Base-by-base conservation (phyloP, 2,888 invertebrate species). In the Notodonta dromedarius region DNA sequence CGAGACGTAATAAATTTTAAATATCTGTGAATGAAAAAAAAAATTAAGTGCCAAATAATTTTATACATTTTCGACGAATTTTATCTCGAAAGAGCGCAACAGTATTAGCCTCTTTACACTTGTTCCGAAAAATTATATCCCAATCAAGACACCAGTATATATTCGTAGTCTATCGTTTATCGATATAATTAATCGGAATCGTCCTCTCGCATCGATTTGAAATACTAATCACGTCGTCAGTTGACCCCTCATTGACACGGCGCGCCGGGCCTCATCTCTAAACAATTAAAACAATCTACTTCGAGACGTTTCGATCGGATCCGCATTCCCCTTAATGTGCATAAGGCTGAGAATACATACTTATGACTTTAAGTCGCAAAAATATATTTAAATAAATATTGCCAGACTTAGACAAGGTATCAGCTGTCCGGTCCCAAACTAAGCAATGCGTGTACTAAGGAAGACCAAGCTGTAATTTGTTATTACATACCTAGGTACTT, bases 261-360 rank as follows among this genome's bases (percentile, higher is more conserved):
- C 75, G 75, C 75, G 80, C 78, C 78, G 73, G 75, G 74, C 78
- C 74, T 83, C 82, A 84, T 84, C 79, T 79, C 71, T 74, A 71
- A 75, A 83, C 85, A 88, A 87, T 88, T 88, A 87, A 86, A 86
- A 90, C 87, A 88, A 89, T 88, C 84, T 80, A 78, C 81, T 74
- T 80, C 77, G 78, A 70, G 77, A 69, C 69, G 69, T 66, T 67
- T 65, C 73, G 78, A 79, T 82, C 72, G 78, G 80, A 83, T 85
- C 86, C 82, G 84, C 86, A 88, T 88, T 85, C 82, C 52, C 60
- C 62, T 70, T 67, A 65, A 66, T 63, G 63, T 63, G 52, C 16
- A 16, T 56, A 44, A 56, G 44, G 56, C 42, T 56, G 16, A 12
- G 13, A 9, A 2, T 44, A 5, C 44, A 56, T 14, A 11, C 1